Conservation (phyloP, 2,797 vertebrate genomes). For the Notoglanidium macrostoma region DNA sequence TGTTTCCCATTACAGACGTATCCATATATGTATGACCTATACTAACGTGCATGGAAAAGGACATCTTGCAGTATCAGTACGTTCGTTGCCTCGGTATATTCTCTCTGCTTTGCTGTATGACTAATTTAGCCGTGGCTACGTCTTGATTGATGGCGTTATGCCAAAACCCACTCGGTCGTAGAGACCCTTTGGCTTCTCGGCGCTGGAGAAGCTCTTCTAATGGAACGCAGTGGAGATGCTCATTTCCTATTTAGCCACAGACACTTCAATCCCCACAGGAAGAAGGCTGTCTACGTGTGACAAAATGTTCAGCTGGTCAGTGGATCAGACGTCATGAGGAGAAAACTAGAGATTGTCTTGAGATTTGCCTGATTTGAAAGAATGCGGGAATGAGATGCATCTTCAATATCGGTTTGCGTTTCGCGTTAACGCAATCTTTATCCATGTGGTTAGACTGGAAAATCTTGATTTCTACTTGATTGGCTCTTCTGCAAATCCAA, state of each 20-base stretch:
- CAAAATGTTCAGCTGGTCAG: background rate
- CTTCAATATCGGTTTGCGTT: too few relatives aligned
- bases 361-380: background rate
- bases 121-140: background rate
- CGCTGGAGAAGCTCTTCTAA: background rate
- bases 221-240: background rate
- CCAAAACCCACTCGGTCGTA: background rate
- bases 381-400: background rate
- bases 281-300: background rate
- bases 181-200: background rate
- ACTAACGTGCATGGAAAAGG: too few relatives aligned
- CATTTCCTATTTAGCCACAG: slow-evolving; percentile 1
- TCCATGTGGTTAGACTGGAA: background rate
- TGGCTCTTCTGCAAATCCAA: background rate
- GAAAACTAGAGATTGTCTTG: background rate
- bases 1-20: background rate
- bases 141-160: background rate
- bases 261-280: background rate
- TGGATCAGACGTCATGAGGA: background rate
- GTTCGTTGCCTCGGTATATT: background rate
- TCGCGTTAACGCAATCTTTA: background rate
- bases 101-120: background rate
- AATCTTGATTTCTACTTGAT: background rate
- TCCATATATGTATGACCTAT: background rate
- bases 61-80: background rate